phyloP scores from a whole-genome alignment of 2,797 vertebrate genomes.

The Sebastes dallii region DNA sequence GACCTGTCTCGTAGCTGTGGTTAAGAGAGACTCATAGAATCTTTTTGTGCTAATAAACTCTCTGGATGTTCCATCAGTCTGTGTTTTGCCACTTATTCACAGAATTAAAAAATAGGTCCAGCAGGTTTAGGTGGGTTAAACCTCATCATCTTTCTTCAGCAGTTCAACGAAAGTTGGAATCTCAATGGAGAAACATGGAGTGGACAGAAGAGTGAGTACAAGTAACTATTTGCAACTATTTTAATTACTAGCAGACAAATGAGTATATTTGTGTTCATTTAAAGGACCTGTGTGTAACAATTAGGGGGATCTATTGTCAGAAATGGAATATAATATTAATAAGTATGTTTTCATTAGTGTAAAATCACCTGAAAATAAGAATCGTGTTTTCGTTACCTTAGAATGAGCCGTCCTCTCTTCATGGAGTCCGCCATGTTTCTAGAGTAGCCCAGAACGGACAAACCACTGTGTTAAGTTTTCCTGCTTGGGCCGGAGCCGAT shows the following conservation, averaged over 20 bases:
- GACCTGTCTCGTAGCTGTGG: neutral
- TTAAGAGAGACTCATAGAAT: too few relatives aligned
- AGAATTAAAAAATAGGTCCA: neutral
- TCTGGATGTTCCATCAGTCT: neutral
- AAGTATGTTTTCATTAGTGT: too few relatives aligned
- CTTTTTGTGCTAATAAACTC: too few relatives aligned
- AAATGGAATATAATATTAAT: too few relatives aligned
- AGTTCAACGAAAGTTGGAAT: neutral
- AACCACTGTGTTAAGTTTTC: accelerated
- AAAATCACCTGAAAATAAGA: too few relatives aligned
- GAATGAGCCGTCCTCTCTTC: too few relatives aligned
- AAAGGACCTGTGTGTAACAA: too few relatives aligned
- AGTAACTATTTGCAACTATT: neutral
- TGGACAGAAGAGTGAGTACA: slow-evolving; percentile 76
- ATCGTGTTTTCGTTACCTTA: too few relatives aligned
- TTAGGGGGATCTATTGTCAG: accelerated
- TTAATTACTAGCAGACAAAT: neutral
- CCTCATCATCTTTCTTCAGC: neutral
- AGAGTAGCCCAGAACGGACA: too few relatives aligned
- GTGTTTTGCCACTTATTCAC: neutral
- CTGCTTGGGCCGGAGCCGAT: accelerated
- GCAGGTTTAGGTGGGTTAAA: neutral
- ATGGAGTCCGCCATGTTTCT: too few relatives aligned
- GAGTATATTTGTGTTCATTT: accelerated
- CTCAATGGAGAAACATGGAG: slow-evolving; percentile 62